phyloP scores from a whole-genome alignment of 1,140 invertebrate species.

The Cherax destructor region DNA sequence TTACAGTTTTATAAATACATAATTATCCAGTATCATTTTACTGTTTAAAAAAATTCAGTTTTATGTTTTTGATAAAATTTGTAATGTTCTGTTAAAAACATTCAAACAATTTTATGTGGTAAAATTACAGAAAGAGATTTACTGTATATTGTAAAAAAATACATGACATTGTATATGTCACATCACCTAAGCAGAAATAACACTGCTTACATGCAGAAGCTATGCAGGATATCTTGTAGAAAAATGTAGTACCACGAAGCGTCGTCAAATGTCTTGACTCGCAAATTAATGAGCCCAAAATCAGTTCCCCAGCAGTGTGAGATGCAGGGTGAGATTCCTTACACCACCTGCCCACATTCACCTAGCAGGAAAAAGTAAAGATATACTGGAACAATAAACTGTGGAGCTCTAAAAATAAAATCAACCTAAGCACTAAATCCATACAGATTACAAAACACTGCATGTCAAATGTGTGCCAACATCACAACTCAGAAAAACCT shows the following conservation, averaged over 20 bases:
- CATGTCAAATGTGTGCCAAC: too few species aligned
- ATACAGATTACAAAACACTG: background rate
- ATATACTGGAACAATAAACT: background rate
- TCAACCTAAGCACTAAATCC: too few species aligned
- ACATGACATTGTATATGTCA: background rate
- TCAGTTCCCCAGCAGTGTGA: background rate
- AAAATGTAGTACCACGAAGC: background rate
- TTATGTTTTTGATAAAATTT: background rate
- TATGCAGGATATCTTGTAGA: conserved; percentile 18
- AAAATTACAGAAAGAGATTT: background rate
- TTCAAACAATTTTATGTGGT: background rate
- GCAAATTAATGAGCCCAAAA: conserved; percentile 3
- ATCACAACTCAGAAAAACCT: too few species aligned
- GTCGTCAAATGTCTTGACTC: background rate
- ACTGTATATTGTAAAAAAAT: background rate
- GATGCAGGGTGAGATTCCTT: background rate
- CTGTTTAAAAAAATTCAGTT: background rate
- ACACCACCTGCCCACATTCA: conserved; percentile 1
- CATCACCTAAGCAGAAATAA: background rate
- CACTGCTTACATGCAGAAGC: conserved; percentile 29
- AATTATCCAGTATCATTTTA: background rate
- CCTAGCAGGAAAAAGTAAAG: background rate
- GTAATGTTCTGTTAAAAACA: background rate
- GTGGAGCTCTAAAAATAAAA: background rate
- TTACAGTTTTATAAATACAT: too few species aligned